Conservation (phyloP, 2,113 vertebrate genomes). For the Microtus ochrogaster region DNA sequence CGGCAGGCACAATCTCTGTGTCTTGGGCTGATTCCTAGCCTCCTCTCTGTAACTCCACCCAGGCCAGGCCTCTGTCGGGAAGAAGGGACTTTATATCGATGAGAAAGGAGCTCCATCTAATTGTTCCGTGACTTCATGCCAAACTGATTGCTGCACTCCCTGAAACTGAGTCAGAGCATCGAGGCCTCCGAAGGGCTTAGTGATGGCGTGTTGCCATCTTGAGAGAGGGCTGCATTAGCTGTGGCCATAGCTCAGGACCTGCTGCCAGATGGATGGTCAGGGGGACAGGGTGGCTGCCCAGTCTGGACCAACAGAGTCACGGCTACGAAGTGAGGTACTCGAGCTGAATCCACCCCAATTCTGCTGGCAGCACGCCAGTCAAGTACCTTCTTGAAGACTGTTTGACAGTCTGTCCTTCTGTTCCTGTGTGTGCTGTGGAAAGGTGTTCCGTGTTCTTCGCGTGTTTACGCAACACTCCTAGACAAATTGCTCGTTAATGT, state of each 20-base stretch:
- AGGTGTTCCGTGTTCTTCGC: constrained; percentile 47
- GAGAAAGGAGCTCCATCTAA: constrained; percentile 6
- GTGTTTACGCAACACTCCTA: neutral
- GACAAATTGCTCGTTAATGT: constrained; percentile 47
- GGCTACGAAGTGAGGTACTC: constrained; percentile 9
- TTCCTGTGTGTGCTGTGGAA: neutral
- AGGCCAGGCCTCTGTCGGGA: neutral
- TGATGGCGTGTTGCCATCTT: neutral
- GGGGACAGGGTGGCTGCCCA: constrained; percentile 43
- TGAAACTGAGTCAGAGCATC: neutral
- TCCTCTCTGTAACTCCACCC: neutral
- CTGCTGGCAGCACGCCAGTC: neutral
- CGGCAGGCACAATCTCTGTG: neutral
- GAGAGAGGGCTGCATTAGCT: neutral
- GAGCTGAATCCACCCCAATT: neutral
- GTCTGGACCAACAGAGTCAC: neutral
- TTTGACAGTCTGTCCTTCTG: constrained; percentile 35
- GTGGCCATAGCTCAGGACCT: constrained; percentile 1
- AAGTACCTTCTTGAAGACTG: constrained; percentile 6
- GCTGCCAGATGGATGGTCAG: constrained; percentile 19
- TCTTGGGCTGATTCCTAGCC: neutral
- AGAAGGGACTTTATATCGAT: neutral
- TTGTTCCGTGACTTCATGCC: neutral
- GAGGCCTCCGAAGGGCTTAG: neutral
- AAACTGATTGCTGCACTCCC: neutral